Percentiles rank a stretch among this genome's conserved stretches.
These are phyloP conservation scores for Manis pentadactyla DNA, from an alignment of 2,797 vertebrate species.

Conservation along the genomic window DNA sequence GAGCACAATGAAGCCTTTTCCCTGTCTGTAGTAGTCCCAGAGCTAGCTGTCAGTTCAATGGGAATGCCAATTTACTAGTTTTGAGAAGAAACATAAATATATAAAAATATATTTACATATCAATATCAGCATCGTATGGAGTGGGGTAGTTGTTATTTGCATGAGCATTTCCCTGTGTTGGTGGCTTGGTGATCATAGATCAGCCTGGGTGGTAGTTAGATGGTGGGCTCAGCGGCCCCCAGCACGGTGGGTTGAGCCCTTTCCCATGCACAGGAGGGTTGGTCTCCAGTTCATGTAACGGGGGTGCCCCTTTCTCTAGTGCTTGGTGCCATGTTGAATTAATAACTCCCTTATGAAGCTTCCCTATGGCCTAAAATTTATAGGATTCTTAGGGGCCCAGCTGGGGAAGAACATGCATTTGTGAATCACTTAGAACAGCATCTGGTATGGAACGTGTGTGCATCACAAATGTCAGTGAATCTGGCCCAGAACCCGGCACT, in stretches of 20 bases:
- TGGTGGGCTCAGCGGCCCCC: too few relatives aligned
- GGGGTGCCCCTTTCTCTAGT: background rate
- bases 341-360: background rate
- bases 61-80: fast-evolving
- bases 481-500: background rate
- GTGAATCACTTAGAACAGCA: too few relatives aligned
- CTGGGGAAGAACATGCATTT: background rate
- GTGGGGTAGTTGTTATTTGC: fast-evolving
- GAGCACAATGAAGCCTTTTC: background rate
- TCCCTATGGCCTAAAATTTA: fast-evolving
- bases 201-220: background rate
- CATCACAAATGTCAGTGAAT: fast-evolving
- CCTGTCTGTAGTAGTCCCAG: fast-evolving
- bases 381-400: fast-evolving
- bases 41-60: fast-evolving
- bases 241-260: fast-evolving
- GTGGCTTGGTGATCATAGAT: fast-evolving
- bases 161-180: fast-evolving
- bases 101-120: fast-evolving
- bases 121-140: fast-evolving
- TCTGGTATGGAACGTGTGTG: background rate
- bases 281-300: fast-evolving
- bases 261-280: fast-evolving
- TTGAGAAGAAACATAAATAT: fast-evolving
- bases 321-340: fast-evolving